Evolutionary conservation across 2,888 invertebrate species (phyloP), one percentile per base, ranked within the genome.

Genomic region (Dascillus cervinus): DNA sequence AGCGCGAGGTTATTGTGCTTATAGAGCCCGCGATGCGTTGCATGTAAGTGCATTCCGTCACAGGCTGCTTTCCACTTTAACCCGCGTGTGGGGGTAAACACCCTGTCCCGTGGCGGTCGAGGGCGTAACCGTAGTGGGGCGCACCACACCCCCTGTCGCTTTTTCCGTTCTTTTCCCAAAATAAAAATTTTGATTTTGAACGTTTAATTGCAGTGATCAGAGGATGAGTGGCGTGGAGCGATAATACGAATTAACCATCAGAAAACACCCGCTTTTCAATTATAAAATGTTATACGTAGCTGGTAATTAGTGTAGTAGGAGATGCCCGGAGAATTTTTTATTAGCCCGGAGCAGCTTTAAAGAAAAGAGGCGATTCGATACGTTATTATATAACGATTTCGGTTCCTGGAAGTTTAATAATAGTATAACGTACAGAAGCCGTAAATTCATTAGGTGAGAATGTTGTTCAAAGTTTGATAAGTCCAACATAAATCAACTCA

Each of bases 251-350:
- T 48, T 46, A 50, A 44, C 39, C 39, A 44, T 26, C 38, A 30
- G 34, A 42, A 39, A 6, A 48, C 52, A 50, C 50, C 50, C 50
- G 52, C 52, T 52, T 52, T 51, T 53, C 52, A 54, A 54, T 54
- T 52, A 54, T 46, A 46, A 52, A 49, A 51, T 49, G 46, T 42
- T 47, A 45, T 44, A 42, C 48, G 50, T 49, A 49, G 50, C 50
- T 46, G 38, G 40, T 50, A 50, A 52, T 52, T 52, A 50, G 46
- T 43, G 44, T 43, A 43, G 42, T 37, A 36, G 37, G 32, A 35
- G 30, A n/a, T n/a, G n/a, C n/a, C n/a, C n/a, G n/a, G 39, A 42
- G 42, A 47, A 48, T 47, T 46, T 37, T 30, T n/a, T n/a, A n/a
- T n/a, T 39, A 27, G 44, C 46, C 41, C 22, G 22, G 21, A 40